Evolutionary conservation across 2,888 invertebrate genomes (phyloP), one percentile per base, ranked within the genome.

Genomic region (Hyalella azteca): DNA sequence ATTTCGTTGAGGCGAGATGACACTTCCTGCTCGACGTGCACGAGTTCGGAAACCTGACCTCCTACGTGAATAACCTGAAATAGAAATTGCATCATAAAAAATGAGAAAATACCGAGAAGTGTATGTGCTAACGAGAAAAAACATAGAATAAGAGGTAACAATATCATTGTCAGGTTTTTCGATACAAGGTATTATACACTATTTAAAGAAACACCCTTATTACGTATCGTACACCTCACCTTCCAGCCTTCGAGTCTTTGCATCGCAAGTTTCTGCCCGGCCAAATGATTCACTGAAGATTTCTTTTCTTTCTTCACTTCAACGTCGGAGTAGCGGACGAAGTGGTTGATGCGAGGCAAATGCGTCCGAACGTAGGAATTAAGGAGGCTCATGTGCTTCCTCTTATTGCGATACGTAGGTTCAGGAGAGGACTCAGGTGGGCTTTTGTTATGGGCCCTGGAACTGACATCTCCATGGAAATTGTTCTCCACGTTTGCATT

Each of bases 161-260:
- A n/a, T n/a, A n/a, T n/a, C n/a, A n/a, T n/a, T n/a, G n/a, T n/a
- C n/a, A n/a, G n/a, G n/a, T n/a, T n/a, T n/a, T n/a, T n/a, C n/a
- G n/a, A n/a, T n/a, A n/a, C n/a, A n/a, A n/a, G n/a, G n/a, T n/a
- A n/a, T n/a, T n/a, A n/a, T n/a, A n/a, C n/a, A n/a, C n/a, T n/a
- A n/a, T n/a, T n/a, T n/a, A n/a, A n/a, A n/a, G n/a, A n/a, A n/a
- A n/a, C n/a, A n/a, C n/a, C n/a, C n/a, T n/a, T n/a, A n/a, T n/a
- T n/a, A n/a, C n/a, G n/a, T n/a, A n/a, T n/a, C n/a, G n/a, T n/a
- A n/a, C n/a, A n/a, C n/a, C 41, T 78, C 82, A 97, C 91, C 89
- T 97, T 97, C 97, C 97, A 97, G 0, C 97, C 97, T 86, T 95
- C 94, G 26, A 95, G 92, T 89, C 94, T 95, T 86, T 95, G 93